Percentiles rank a stretch among this genome's conserved stretches.
phyloP scores from a whole-genome alignment of 2,113 vertebrate species.

The Psophia crepitans region DNA sequence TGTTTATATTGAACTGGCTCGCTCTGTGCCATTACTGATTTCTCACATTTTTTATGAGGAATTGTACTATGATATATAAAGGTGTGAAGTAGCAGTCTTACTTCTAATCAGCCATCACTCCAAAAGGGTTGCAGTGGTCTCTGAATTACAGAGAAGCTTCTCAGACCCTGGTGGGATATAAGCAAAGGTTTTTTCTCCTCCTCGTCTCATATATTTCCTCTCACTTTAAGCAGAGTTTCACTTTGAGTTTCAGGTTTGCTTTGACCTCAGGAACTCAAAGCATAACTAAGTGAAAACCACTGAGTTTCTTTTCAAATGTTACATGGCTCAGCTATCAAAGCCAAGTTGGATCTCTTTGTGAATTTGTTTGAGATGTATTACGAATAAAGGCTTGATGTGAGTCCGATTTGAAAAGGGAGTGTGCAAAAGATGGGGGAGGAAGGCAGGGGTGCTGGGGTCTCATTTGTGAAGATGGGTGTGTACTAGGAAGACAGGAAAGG shows the following conservation, averaged over 20 bases:
- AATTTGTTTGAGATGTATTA: not conserved
- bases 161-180: not conserved
- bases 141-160: not conserved
- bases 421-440: not conserved
- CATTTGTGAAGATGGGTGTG: not conserved
- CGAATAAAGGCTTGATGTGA: not conserved
- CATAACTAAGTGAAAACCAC: not conserved
- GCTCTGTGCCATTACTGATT: not conserved
- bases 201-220: not conserved
- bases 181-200: not conserved
- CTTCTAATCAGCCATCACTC: not conserved
- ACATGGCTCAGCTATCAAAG: not conserved
- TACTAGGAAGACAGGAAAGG: not conserved
- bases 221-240: not conserved
- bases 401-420: not conserved
- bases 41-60: not conserved
- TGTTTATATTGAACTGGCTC: not conserved
- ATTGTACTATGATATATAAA: not conserved
- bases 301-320: not conserved
- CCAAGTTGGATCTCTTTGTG: not conserved
- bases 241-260: constrained; percentile 25
- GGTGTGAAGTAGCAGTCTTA: not conserved
- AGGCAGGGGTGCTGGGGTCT: not conserved
- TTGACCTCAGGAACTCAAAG: constrained; percentile 31
- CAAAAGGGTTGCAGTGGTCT: not conserved